Base-by-base conservation (phyloP, 2,797 vertebrate species). In the Emys orbicularis region DNA sequence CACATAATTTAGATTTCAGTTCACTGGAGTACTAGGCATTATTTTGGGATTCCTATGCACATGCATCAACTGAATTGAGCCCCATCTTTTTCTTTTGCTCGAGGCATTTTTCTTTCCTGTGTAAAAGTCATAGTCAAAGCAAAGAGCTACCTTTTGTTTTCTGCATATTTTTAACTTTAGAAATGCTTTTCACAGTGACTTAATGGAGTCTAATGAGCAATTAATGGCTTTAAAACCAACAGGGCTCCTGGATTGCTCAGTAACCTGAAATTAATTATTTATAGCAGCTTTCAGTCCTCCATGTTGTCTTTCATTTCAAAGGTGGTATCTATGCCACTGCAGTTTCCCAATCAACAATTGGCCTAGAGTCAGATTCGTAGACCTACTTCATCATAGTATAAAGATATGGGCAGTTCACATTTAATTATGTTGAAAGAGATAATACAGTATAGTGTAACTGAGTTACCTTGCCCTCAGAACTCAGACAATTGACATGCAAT, bases 221-320 rank as follows among this genome's bases (percentile, higher is more conserved):
- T 95, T 98, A 98, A 97, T 96, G 96, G 94, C 56, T 97, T 95
- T 83, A 87, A 97, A 97, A 95, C 87, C 95, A 95, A 92, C 12
- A 2, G 87, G 93, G 84, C 86, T 97, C 65, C 86, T 95, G 84
- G 72, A 56, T 81, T 89, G 86, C 92, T 95, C 84, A 76, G 82
- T 95, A 98, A 96, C 90, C 95, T 95, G 95, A 90, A 93, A 97
- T 97, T 94, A 97, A 98, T 98, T 98, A 97, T 98, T 98, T 97
- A 96, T 86, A 92, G 88, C 92, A 9, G 79, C 89, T 96, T 97
- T 97, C 86, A 93, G 89, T 88, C 90, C 90, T 83, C 79, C 56
- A 4, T 96, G 96, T 97, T 92, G 79, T 92, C 94, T 96, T 92
- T 95, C 95, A 83, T 97, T 97, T 98, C 53, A 87, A 96, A 98